Base-by-base conservation (phyloP, 1,140 invertebrate species). In the Megalopta genalis region DNA sequence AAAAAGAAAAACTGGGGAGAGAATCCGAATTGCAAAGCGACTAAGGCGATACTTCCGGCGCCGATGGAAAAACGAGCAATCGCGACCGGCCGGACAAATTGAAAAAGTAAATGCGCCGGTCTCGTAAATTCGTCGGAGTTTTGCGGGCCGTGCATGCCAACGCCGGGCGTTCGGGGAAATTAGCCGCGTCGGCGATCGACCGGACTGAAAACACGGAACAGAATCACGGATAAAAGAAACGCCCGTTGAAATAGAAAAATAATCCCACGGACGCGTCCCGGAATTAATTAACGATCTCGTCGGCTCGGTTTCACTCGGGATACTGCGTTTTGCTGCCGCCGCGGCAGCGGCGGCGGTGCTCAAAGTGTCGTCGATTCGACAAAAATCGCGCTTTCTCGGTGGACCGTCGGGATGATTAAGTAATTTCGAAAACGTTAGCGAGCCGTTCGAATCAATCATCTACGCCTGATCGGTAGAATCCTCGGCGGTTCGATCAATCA, bases 21-120 rank as follows among this genome's bases (percentile, higher is more conserved):
- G 70, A 80, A 84, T 84, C 60, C 81, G 83, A 84, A 84, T 84
- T 84, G 83, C 81, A 84, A 84, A 84, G 39, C 69, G 60, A 62
- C 42, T 64, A 57, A 78, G 73, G 23, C 76, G 82, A 74, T 83
- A 84, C 71, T 83, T 75, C 71, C 64, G 81, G 81, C 54, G 57
- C 46, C 60, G 67, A 39, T 32, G 63, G 39, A 39, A 46, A 76
- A 84, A 52, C 71, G 46, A 57, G 70, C 10, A 74, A 79, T 63
- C 32, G 60, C 65, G 18, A 27, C 67, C 54, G 60, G 64, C 10
- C 69, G 64, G 21, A 78, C 80, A 73, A 76, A 82, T 83, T 79
- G 77, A 59, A 75, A 84, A 84, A 75, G n/a, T 77, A 74, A 83
- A 84, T 71, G 65, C 76, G 64, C 42, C 46, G 42, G 21, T 12